Evolutionary conservation across 2,797 vertebrate genomes (phyloP), one percentile per base, ranked within the genome.

Genomic region (Xiphorhynchus erythropygius): DNA sequence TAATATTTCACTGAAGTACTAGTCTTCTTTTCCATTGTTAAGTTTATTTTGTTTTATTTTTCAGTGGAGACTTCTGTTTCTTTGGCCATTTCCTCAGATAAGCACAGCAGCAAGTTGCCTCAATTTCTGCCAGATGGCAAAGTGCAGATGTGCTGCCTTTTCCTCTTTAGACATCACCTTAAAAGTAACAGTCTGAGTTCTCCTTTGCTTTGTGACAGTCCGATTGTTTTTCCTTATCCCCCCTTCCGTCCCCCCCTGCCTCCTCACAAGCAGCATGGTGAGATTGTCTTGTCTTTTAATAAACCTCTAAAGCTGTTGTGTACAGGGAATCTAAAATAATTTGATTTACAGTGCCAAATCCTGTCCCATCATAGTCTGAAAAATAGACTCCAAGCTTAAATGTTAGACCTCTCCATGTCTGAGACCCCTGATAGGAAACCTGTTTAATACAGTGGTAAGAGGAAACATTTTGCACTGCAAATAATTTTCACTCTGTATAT

Each of bases 221-320:
- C 37, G 2, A 52, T 52, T 30, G 39, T 60, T 85, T 87, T 75
- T 77, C 8, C 32, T 3, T 35, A 37, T 30, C 9, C 2, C 7
- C 11, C 4, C 9, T 1, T 7, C 4, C 39, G 7, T 7, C 6
- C 4, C 9, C 63, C 9, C 3, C 44, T 65, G 75, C 60, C 37
- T 10, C 11, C 50, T 77, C 42, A 37, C 2, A 1, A 68, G 33
- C 69, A 68, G 2, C 9, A 30, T 22, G 2, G 9, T 24, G 19
- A 65, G 3, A 13, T 7, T 35, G 69, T 33, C 53, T 37, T 42
- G 7, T 4, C 27, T 85, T 84, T 62, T 73, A 77, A 53, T 55
- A 30, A 50, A 10, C 1, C 0, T 65, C 7, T 62, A 35, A 76
- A 68, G 1, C 1, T 69, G 6, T 19, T 60, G 10, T 41, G 25